These are phyloP conservation scores for Apostichopus japonicus DNA, from an alignment of 35 echinoderm and acorn worm species.

Conservation along the genomic window DNA sequence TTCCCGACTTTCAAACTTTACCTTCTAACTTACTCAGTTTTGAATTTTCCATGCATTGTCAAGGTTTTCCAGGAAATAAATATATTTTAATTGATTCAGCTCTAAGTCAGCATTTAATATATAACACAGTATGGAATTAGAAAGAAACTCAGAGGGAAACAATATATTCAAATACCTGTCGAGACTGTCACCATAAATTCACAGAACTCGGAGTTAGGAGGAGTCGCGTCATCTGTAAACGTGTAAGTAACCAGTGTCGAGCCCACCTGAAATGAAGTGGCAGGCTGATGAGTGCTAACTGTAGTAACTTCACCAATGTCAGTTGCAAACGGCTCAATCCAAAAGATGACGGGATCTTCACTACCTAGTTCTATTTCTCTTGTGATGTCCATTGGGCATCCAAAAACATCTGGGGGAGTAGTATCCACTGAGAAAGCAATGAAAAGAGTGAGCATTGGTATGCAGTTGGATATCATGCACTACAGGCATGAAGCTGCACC, in stretches of 20 bases:
- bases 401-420: constrained; percentile 25
- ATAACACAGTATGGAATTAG: background rate
- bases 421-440: constrained; percentile 19
- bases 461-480: too few species aligned
- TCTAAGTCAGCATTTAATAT: background rate
- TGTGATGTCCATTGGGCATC: background rate
- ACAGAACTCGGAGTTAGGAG: constrained; percentile 4
- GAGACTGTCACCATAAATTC: constrained; percentile 7
- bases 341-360: constrained; percentile 33
- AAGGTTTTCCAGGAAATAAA: background rate
- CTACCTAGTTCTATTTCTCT: constrained; percentile 41
- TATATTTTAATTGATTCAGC: background rate
- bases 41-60: too few species aligned
- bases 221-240: constrained; percentile 39
- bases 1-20: too few species aligned
- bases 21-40: too few species aligned
- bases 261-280: constrained; percentile 21
- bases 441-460: too few species aligned
- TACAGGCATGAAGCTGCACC: too few species aligned
- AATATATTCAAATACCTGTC: constrained; percentile 1
- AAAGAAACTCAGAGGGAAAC: background rate
- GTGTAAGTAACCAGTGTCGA: constrained; percentile 15
- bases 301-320: constrained; percentile 28
- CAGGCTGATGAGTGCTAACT: constrained; percentile 26
- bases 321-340: constrained; percentile 34